These are phyloP conservation scores for Manis javanica DNA, from an alignment of 2,797 vertebrate genomes.

Conservation along the genomic window DNA sequence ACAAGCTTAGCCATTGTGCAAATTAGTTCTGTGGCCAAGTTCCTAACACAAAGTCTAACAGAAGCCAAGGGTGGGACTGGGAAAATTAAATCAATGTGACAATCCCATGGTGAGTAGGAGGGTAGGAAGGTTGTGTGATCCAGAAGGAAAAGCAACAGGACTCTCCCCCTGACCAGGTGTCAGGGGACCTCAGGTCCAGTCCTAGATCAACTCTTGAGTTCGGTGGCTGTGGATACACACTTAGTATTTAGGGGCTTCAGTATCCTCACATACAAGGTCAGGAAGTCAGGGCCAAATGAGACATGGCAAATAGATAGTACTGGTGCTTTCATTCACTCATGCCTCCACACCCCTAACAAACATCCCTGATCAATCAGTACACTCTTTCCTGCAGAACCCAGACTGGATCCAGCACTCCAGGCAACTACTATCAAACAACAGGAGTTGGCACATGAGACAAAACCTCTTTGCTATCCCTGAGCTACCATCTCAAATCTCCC, in stretches of 20 bases:
- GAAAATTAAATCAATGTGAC: slow-evolving; percentile 62
- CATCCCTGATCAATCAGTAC: not conserved
- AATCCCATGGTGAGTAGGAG: not conserved
- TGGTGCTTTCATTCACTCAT: not conserved
- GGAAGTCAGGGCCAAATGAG: not conserved
- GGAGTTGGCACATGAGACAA: not conserved
- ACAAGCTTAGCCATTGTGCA: slow-evolving; percentile 64
- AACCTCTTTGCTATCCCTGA: not conserved
- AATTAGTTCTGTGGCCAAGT: slow-evolving; percentile 61
- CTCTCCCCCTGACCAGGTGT: not conserved
- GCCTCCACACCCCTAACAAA: not conserved
- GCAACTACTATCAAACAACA: not conserved
- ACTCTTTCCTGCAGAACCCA: not conserved
- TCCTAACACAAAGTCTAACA: slow-evolving; percentile 31
- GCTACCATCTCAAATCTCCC: not conserved
- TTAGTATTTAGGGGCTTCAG: not conserved
- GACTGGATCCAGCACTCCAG: not conserved
- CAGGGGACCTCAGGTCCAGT: not conserved
- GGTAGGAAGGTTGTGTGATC: not conserved
- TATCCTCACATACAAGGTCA: not conserved
- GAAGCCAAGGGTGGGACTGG: slow-evolving; percentile 76
- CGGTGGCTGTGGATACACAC: not conserved
- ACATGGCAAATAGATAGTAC: not conserved
- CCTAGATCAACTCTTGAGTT: not conserved
- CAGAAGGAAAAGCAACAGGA: not conserved